phyloP scores from a whole-genome alignment of 2,797 vertebrate species.

The Hapalemur alaotrensis region DNA sequence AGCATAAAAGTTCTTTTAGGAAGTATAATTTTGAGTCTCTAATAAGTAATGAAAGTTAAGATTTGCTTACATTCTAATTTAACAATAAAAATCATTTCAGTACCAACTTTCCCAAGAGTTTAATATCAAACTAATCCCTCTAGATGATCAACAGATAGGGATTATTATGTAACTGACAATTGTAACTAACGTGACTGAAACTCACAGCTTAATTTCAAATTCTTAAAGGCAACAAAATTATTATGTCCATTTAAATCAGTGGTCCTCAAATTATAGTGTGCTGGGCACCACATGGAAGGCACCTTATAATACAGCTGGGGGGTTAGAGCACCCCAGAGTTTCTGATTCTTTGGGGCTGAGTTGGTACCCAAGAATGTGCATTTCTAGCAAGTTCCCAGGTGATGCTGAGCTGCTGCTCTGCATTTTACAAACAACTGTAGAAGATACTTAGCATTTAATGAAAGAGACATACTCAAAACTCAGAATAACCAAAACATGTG shows the following conservation, averaged over 20 bases:
- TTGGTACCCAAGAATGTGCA: not conserved
- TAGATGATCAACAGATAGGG: not conserved
- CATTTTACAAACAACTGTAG: not conserved
- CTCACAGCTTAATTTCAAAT: not conserved
- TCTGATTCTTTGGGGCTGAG: not conserved
- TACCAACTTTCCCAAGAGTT: not conserved
- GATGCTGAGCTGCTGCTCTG: not conserved
- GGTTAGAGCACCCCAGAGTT: not conserved
- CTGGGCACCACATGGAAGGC: not conserved
- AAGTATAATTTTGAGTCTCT: not conserved
- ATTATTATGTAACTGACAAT: not conserved
- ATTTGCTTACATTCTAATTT: not conserved
- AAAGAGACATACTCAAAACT: not conserved
- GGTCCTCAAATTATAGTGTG: not conserved
- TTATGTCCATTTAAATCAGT: not conserved
- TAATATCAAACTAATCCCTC: not conserved
- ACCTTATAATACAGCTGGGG: not conserved
- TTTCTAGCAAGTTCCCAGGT: not conserved
- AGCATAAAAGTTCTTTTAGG: not conserved
- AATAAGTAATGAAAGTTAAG: not conserved
- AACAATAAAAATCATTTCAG: not conserved
- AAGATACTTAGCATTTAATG: not conserved
- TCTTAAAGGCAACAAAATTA: not conserved
- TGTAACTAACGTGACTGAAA: not conserved
- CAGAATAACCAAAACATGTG: not conserved